phyloP scores from a whole-genome alignment of 2,797 vertebrate genomes.

The Apogon talboti region DNA sequence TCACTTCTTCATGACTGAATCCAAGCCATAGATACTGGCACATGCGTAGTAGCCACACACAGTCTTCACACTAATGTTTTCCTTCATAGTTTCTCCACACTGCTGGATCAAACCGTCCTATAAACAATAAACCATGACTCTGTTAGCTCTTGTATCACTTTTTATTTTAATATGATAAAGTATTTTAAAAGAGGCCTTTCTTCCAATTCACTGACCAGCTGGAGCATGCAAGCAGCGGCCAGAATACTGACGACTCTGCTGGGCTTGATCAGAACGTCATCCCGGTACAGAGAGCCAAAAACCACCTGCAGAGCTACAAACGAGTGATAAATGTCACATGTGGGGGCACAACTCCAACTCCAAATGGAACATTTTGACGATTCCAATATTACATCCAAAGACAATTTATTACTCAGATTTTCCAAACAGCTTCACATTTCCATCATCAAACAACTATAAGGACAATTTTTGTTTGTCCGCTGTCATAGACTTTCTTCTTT shows the following conservation, averaged over 20 bases:
- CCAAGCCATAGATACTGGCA: constrained; percentile 92
- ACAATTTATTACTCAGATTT: too few species aligned
- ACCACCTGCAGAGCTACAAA: constrained; percentile 93
- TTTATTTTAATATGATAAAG: too few species aligned
- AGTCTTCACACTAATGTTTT: constrained; percentile 93
- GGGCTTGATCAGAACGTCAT: constrained; percentile 96
- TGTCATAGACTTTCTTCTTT: too few species aligned
- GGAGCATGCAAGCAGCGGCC: constrained; percentile 96
- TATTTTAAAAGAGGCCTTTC: background rate
- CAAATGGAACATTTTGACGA: too few species aligned
- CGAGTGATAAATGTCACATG: background rate
- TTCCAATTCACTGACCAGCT: constrained; percentile 88
- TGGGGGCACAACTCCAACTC: too few species aligned
- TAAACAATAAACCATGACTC: constrained; percentile 12
- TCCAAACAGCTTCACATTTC: too few species aligned
- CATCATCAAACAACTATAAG: too few species aligned
- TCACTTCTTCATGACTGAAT: constrained; percentile 96
- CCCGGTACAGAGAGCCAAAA: constrained; percentile 96
- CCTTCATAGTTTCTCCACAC: constrained; percentile 99
- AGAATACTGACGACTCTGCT: constrained; percentile 93
- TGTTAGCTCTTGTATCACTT: constrained; percentile 1
- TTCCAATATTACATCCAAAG: too few species aligned
- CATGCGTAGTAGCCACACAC: constrained; percentile 93
- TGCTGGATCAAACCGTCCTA: constrained; percentile 98
- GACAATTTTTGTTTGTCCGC: too few species aligned